Conservation (phyloP, 2,113 vertebrate genomes). For the Phylloscopus trochiloides region DNA sequence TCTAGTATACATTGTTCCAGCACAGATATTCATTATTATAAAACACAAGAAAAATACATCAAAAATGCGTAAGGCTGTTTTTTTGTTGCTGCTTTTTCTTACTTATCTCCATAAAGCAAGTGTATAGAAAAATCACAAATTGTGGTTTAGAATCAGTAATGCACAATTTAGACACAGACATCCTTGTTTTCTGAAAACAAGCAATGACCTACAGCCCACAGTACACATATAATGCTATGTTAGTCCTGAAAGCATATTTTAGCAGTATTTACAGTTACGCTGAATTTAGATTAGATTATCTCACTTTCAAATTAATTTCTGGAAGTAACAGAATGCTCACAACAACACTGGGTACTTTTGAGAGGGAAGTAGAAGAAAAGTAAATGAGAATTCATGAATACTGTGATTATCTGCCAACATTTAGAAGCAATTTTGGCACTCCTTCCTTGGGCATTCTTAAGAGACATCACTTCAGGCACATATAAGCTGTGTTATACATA, state of each 20-base stretch:
- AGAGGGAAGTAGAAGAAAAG: not conserved
- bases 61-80: not conserved
- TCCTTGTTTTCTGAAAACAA: conserved; percentile 56
- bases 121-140: not conserved
- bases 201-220: not conserved
- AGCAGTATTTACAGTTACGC: conserved; percentile 33
- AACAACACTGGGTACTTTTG: not conserved
- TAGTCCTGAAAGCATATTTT: conserved; percentile 33
- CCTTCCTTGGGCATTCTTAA: not conserved
- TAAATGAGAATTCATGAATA: not conserved
- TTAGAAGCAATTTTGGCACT: not conserved
- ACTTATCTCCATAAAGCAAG: not conserved
- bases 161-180: conserved; percentile 36
- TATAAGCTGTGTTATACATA: not conserved
- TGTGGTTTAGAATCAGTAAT: conserved; percentile 2
- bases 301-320: conserved; percentile 31
- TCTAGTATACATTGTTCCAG: not conserved
- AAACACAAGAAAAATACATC: conserved; percentile 3
- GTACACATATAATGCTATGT: not conserved
- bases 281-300: conserved; percentile 36
- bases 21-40: not conserved
- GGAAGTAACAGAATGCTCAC: conserved; percentile 16
- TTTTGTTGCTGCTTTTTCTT: not conserved
- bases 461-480: not conserved
- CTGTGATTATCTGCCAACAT: not conserved